These are phyloP conservation scores for Andrena fulva DNA, from an alignment of 2,888 invertebrate genomes.

Conservation along the genomic window DNA sequence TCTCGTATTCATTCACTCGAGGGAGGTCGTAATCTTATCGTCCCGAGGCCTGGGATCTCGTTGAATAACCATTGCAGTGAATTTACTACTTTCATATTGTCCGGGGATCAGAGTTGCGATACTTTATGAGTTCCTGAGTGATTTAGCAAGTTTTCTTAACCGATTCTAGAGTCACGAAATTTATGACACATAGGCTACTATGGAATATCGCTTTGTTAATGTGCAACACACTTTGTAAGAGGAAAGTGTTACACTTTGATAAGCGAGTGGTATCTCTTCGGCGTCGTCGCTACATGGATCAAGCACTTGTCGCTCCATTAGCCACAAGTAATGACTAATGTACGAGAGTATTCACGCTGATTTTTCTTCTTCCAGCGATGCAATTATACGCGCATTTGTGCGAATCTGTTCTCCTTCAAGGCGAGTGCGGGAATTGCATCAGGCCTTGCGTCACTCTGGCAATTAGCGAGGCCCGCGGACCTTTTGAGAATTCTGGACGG, in stretches of 20 bases:
- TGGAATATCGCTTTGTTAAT: not conserved
- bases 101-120: not conserved
- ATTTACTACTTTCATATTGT: not conserved
- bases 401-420: not conserved
- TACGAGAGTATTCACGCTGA: no score
- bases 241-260: no score
- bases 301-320: no score
- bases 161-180: no score
- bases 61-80: not conserved
- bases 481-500: not conserved
- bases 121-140: not conserved
- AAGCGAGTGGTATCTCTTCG: no score
- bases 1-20: not conserved
- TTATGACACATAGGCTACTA: no score
- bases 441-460: not conserved
- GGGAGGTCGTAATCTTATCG: not conserved
- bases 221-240: no score
- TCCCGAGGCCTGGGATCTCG: not conserved
- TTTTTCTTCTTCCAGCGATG: not conserved
- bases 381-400: not conserved
- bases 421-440: not conserved
- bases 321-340: no score
- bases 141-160: no score
- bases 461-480: not conserved
- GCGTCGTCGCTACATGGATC: no score